Percentiles rank a stretch among this genome's conserved stretches.
These are phyloP conservation scores for Lampris megalopsis DNA, from an alignment of 2,113 vertebrate species.

Conservation along the genomic window DNA sequence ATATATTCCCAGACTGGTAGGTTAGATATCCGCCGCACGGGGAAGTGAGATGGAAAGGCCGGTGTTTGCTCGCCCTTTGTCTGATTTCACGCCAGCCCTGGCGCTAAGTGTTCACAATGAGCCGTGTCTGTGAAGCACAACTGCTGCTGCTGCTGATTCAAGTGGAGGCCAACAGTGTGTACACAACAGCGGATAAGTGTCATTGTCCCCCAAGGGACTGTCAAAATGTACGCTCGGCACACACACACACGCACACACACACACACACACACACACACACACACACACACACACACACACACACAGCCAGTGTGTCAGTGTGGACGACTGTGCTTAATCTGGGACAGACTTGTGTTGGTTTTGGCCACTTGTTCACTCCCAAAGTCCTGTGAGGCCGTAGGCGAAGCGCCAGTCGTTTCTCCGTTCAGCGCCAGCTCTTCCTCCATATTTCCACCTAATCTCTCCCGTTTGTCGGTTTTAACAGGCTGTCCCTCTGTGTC, in stretches of 20 bases:
- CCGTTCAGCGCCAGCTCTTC: not conserved
- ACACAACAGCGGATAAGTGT: conserved; percentile 6
- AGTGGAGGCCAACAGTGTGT: not conserved
- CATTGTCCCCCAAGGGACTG: not conserved
- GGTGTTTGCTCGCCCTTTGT: conserved; percentile 4
- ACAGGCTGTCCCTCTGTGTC: conserved; percentile 8
- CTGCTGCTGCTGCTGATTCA: conserved; percentile 8
- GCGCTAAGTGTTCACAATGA: not conserved
- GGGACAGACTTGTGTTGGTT: conserved; percentile 4
- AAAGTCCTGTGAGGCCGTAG: not conserved
- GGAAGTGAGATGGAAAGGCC: not conserved
- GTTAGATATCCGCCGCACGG: no score
- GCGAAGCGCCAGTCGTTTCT: no score
- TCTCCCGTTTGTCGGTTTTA: conserved; percentile 4
- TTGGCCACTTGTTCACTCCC: not conserved
- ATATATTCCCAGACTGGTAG: conserved; percentile 2
- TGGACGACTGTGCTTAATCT: not conserved
- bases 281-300: conserved; percentile 6
- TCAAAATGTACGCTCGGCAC: conserved; percentile 10
- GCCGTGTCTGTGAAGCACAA: not conserved
- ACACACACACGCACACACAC: conserved; percentile 7
- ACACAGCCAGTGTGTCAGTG: not conserved
- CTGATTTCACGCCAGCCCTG: not conserved
- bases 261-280: conserved; percentile 4
- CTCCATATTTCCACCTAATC: not conserved